Base-by-base conservation (phyloP, 2,113 vertebrate species). In the Zosterops hypoxanthus region DNA sequence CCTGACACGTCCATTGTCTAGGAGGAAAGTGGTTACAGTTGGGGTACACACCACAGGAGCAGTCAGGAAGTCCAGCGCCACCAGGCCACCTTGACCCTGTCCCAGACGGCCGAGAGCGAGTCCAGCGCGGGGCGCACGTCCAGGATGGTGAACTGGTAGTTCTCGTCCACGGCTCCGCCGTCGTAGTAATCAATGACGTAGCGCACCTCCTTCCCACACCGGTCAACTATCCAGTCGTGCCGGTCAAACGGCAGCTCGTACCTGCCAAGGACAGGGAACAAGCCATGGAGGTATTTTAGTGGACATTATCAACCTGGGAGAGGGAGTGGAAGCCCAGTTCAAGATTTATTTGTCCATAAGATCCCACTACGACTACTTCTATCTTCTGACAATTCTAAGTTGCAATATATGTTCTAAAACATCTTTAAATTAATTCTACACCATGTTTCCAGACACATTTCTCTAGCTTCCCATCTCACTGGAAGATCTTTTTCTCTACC, bases 161-260 rank as follows among this genome's bases (percentile, higher is more conserved):
- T 97, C 70, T 98, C 97, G 96, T 98, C 97, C 77, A 99, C 97
- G 22, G 98, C 98, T 0, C 98, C 98, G 1, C 99, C 99, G 9
- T 99, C 99, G 0, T 99, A 99, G 97, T 99, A 99, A 95, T 99
- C 99, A 12, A 99, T 99, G 36, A 99, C 82, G 1, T 99, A 99
- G 8, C 99, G 98, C 47, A 99, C 99, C 81, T 99, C 98, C 50
- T 97, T 99, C 64, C 99, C 99, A 31, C 99, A 99, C 11, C 99
- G 99, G 96, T 99, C 98, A 14, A 99, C 57, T 52, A 99, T 98
- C 99, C 99, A 99, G 49, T 99, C 99, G 0, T 99, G 99, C 23
- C 99, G 98, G 83, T 99, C 99, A 9, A 99, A 99, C 6, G 99
- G 99, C 34, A 99, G 96, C 91, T 99, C 99, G 0, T 99, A 99